A percentile compares a stretch with the other conserved stretches of the same genome.
Conservation (phyloP, 2,797 vertebrate species). For the Gobionotothen gibberifrons region DNA sequence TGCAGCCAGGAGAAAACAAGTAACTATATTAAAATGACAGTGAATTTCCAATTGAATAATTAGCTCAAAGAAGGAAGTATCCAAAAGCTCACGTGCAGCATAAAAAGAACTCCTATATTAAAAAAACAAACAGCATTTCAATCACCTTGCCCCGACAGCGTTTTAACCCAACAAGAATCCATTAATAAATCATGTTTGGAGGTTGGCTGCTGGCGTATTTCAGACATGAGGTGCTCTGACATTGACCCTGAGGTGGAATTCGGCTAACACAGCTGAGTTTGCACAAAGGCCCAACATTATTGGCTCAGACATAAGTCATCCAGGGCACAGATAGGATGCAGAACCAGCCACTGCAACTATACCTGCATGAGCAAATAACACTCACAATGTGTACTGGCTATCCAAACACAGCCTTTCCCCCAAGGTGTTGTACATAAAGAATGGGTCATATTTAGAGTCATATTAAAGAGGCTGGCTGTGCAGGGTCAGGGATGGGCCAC, state of each 20-base stretch:
- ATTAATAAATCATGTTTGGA: slow-evolving; percentile 70
- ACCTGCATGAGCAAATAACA: slow-evolving; percentile 78
- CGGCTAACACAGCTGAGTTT: slow-evolving; percentile 82
- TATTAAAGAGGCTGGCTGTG: slow-evolving; percentile 71
- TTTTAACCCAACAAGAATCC: slow-evolving; percentile 59
- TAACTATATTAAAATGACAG: slow-evolving; percentile 72
- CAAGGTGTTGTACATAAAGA: slow-evolving; percentile 78
- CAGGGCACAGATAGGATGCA: slow-evolving; percentile 75
- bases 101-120: slow-evolving; percentile 3
- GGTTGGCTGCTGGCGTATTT: slow-evolving; percentile 62
- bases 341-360: slow-evolving; percentile 67
- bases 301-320: slow-evolving; percentile 78
- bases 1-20: slow-evolving; percentile 72
- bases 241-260: slow-evolving; percentile 80
- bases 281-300: slow-evolving; percentile 78
- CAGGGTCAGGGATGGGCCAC: slow-evolving; percentile 78
- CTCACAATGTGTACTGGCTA: slow-evolving; percentile 63
- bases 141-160: slow-evolving; percentile 27
- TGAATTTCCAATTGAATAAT: slow-evolving; percentile 57
- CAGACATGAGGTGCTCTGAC: slow-evolving; percentile 74
- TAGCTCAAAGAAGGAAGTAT: slow-evolving; percentile 20
- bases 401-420: slow-evolving; percentile 79
- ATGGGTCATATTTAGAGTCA: slow-evolving; percentile 78
- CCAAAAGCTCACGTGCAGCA: slow-evolving; percentile 2
- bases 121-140: slow-evolving; percentile 47